Base-by-base conservation (phyloP, 1,140 invertebrate species). In the Halyomorpha halys region DNA sequence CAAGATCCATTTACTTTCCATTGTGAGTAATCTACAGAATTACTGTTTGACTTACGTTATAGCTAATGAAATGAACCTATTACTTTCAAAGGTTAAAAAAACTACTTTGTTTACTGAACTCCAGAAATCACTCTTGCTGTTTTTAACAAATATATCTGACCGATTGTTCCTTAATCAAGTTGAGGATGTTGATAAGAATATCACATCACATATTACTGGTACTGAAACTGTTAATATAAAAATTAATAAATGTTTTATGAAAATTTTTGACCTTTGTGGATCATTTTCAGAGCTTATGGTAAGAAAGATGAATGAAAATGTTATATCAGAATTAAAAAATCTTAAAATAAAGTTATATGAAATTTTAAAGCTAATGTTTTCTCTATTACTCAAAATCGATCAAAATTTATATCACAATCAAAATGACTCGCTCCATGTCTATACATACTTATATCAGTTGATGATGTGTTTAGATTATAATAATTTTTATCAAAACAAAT, bases 1-100 rank as follows among this genome's bases (percentile, higher is more conserved):
- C 3, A 18, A 49, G 23, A 54, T 34, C 9, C 30, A 63, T 53
- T 27, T 63, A 3, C 27, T 30, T 18, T 47, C 62, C 23, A 27
- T 63, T 54, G 62, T 63, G 19, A 49, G 62, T 13, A 63, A 53
- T 30, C 30, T 63, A 6, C 62, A 63, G 23, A 63, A 54, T 54
- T 63, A 63, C 30, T 63, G 62, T 54, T 51, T 54, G 18, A 63
- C 62, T 23, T 27, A 63, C 39, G 62, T 63, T 3, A 63, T 63
- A 18, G 62, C 47, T 14, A 15, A 23, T 54, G 62, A 63, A 44
- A 54, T 63, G 45, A 49, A 44, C 51, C 9, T 18, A 19, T 23
- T 63, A 13, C 19, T 54, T 2, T 13, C 18, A 4, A 30, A 5
- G 1, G 30, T 63, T 14, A 34, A 63, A 13, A 25, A 11, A 23